phyloP scores from a whole-genome alignment of 2,113 vertebrate species.

The Gracilinanus agilis region DNA sequence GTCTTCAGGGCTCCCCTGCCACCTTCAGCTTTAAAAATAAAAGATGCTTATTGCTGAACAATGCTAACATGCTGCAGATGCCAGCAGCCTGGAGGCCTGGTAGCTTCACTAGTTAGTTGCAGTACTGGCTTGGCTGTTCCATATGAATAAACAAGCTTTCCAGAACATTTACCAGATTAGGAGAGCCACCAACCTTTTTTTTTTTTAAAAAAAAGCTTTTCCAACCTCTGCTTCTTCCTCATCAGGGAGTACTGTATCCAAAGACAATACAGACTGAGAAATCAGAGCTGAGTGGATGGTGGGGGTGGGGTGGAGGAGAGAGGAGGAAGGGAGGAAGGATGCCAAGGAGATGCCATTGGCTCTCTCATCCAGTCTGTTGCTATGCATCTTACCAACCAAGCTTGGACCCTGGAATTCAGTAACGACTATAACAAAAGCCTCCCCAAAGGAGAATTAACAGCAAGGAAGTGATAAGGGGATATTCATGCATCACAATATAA shows the following conservation, averaged over 20 bases:
- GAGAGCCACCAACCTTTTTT: constrained; percentile 76
- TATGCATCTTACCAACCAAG: neutral
- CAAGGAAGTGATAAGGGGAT: neutral
- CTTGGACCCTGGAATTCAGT: neutral
- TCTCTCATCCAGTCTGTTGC: neutral
- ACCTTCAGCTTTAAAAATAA: constrained; percentile 20
- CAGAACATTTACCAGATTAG: constrained; percentile 84
- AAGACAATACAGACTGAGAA: constrained; percentile 71
- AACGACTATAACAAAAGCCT: neutral
- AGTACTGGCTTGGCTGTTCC: constrained; percentile 79
- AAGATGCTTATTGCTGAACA: constrained; percentile 43
- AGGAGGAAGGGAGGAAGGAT: neutral
- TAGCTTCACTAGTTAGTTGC: constrained; percentile 72
- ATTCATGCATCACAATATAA: constrained; percentile 7
- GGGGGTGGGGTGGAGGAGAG: neutral
- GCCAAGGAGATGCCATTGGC: constrained; percentile 43
- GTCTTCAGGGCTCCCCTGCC: neutral
- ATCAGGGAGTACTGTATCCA: constrained; percentile 71
- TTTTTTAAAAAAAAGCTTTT: constrained; percentile 31
- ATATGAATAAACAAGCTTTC: constrained; percentile 82
- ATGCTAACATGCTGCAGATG: constrained; percentile 71
- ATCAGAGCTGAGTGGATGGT: neutral
- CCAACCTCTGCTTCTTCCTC: neutral
- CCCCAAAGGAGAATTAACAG: constrained; percentile 26
- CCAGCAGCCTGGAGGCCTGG: constrained; percentile 76